Evolutionary conservation across 2,797 vertebrate species (phyloP), one percentile per base, ranked within the genome.

Genomic region (Lutjanus campechanus): DNA sequence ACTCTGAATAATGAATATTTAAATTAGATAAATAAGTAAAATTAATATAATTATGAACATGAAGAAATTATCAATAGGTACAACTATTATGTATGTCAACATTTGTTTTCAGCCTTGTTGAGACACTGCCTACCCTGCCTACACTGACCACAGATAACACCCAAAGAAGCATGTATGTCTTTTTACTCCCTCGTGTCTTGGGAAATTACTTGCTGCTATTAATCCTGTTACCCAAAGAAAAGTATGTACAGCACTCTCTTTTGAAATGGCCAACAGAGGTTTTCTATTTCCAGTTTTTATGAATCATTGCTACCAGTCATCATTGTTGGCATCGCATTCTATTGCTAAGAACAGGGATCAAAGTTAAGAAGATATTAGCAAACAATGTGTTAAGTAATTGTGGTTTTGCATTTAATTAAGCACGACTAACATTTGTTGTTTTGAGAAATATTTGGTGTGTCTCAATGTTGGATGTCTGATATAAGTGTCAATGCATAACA

Each of bases 401-500:
- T 1, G 51, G 22, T 60, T 71, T 82, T 73, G 67, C 53, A 64
- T 56, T 75, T n/a, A 55, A 20, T 46, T 69, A 62, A 64, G 59
- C 0, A 4, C 74, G 62, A 81, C 46, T 82, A 56, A 80, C 2
- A 61, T 63, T 41, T 61, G 43, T 36, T 47, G 56, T 63, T 73
- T 76, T 76, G 29, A 66, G 53, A 73, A 56, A 76, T 49, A 0
- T 13, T 12, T 25, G 50, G n/a, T 73, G 64, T 89, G 65, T 84
- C 75, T 61, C 77, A 83, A 83, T 69, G 8, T 56, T 9, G 20
- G 49, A 54, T 44, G 36, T 64, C 59, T 61, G 22, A 69, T 88
- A 85, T 82, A 89, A 83, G 64, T 53, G 59, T 56, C 36, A 9
- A 6, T 50, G 53, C 2, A 16, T 15, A 7, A n/a, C 10, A 8